Percentiles rank a stretch among this genome's conserved stretches.
Evolutionary conservation across 2,113 vertebrate species (phyloP).

Genomic region (Hystrix cristata): DNA sequence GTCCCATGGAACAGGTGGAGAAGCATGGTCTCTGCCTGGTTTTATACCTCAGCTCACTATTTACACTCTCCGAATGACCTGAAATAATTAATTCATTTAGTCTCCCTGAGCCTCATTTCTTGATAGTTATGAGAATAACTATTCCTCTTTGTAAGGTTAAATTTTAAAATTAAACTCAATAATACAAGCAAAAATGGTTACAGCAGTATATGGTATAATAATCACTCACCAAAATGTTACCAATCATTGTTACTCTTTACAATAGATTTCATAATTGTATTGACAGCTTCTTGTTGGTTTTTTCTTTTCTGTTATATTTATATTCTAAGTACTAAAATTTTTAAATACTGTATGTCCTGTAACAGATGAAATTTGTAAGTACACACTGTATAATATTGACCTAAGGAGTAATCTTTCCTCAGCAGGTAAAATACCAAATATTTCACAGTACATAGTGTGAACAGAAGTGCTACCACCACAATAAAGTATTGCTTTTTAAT

Average conservation of each 20-base stretch:
- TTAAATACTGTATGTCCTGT: not conserved
- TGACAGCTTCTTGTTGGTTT: not conserved
- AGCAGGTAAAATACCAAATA: slow-evolving; percentile 77
- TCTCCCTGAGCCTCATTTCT: not conserved
- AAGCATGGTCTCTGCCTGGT: not conserved
- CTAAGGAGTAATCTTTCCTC: slow-evolving; percentile 54
- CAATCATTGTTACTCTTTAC: not conserved
- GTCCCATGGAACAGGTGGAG: not conserved
- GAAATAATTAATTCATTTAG: not conserved
- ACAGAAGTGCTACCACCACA: slow-evolving; percentile 73
- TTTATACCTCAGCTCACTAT: not conserved
- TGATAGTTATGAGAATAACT: not conserved
- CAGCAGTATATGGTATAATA: not conserved
- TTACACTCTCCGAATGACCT: not conserved
- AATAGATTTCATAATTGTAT: not conserved
- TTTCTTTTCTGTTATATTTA: slow-evolving; percentile 33
- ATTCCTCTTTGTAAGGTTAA: not conserved
- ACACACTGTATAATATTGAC: not conserved
- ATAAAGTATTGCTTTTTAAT: slow-evolving; percentile 81
- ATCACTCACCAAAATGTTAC: slow-evolving; percentile 18
- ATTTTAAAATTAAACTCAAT: slow-evolving; percentile 12
- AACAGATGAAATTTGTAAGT: slow-evolving; percentile 27
- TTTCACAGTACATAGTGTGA: slow-evolving; percentile 55
- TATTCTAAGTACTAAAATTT: not conserved
- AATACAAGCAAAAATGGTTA: not conserved